Evolutionary conservation across 2,888 invertebrate genomes (phyloP), one percentile per base, ranked within the genome.

Genomic region (Bruchidius siliquastri): DNA sequence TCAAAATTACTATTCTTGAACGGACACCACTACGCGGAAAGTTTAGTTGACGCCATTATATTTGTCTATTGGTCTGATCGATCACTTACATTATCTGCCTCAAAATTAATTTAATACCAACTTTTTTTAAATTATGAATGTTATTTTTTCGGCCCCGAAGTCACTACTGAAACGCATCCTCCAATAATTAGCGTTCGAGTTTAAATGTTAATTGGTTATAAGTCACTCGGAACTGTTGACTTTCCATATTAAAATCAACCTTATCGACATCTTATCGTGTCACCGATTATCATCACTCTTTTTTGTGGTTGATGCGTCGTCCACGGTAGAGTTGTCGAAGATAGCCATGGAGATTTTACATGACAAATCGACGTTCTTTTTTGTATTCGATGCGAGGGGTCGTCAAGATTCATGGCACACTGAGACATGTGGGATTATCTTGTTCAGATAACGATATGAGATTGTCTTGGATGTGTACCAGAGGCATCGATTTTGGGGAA

Each of bases 141-240:
- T n/a, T n/a, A n/a, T 26, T 26, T 26, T 8, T 13, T 49, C 18
- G 49, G 49, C 13, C 49, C 13, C 49, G 49, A 3, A 71, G 22
- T 30, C 71, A 49, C 71, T 71, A 20, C 49, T 30, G 49, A 20
- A 71, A 30, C 71, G 18, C 32, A 21, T 49, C 26, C 71, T 30
- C 21, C 20, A 30, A 30, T 71, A 71, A 71, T 71, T 71, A 71
- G 32, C 49, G 71, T 26, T 21, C 49, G 71, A 21, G 32, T 71
- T 71, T 71, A 26, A 71, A 71, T 71, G 71, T 32, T 71, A 71
- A 71, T 71, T 32, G 71, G 26, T 71, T 71, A 30, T 71, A 71
- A 71, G 71, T 71, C 71, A 71, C 32, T 76, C 76, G 72, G 75
- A 78, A 74, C 77, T 75, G 78, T 76, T 74, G 76, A 76, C 76